Evolutionary conservation across 2,888 invertebrate genomes (phyloP).

Genomic region (Fragum whitleyi): DNA sequence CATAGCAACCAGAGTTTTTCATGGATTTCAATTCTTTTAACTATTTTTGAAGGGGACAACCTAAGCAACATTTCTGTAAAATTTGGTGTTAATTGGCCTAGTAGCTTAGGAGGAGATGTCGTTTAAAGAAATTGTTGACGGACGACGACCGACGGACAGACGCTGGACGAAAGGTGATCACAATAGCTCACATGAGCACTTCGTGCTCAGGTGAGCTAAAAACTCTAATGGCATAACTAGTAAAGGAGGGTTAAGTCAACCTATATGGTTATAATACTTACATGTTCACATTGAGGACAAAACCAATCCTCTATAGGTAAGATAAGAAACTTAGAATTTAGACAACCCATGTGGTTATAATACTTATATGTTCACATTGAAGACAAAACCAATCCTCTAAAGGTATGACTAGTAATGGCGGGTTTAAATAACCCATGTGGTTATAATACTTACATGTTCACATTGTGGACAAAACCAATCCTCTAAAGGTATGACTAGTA

Average conservation of each 20-base stretch:
- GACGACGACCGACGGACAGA: no score
- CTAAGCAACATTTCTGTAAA: no score
- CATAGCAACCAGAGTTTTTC: no score
- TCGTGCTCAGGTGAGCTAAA: no score
- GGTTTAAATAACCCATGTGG: conserved; percentile 49
- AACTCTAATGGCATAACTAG: conserved; percentile 36
- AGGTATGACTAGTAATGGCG: conserved; percentile 43
- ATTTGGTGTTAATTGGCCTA: no score
- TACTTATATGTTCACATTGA: conserved; percentile 56
- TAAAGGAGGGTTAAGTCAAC: conserved; percentile 45
- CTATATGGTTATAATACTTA: conserved; percentile 47
- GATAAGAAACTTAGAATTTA: conserved; percentile 40
- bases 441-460: conserved; percentile 55
- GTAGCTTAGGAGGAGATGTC: no score
- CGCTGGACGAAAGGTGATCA: no score
- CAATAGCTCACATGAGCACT: no score
- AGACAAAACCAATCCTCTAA: conserved; percentile 52
- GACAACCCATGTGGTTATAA: conserved; percentile 42
- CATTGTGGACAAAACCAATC: conserved; percentile 55
- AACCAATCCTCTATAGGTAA: conserved; percentile 50
- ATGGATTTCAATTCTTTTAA: no score
- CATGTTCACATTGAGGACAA: conserved; percentile 57
- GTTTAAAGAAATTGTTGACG: no score
- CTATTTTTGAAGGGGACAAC: no score
- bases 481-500: conserved; percentile 38